phyloP scores from a whole-genome alignment of 2,888 invertebrate species.

The Zootermopsis nevadensis region DNA sequence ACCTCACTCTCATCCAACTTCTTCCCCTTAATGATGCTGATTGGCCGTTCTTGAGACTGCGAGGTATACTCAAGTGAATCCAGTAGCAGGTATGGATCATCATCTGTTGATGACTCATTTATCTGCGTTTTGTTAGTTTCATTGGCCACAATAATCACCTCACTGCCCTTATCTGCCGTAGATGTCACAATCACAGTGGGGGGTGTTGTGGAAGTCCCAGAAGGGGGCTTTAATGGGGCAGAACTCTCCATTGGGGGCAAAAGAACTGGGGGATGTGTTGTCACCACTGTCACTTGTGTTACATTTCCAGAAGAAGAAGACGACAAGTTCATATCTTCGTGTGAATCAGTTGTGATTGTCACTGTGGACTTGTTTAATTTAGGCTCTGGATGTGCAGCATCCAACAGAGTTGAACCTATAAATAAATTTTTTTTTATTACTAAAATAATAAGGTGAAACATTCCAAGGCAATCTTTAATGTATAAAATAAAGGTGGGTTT shows the following conservation, averaged over 20 bases:
- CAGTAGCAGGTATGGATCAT: slow-evolving; percentile 77
- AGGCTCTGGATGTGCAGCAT: slow-evolving; percentile 51
- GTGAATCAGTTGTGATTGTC: slow-evolving; percentile 50
- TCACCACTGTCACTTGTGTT: slow-evolving; percentile 85
- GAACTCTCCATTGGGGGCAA: slow-evolving; percentile 65
- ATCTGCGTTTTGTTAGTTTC: slow-evolving; percentile 78
- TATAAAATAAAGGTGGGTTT: too few relatives aligned
- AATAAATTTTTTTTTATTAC: background rate
- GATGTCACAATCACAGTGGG: slow-evolving; percentile 48
- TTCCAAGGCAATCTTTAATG: too few relatives aligned
- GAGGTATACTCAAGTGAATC: slow-evolving; percentile 76
- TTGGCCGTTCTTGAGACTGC: slow-evolving; percentile 54
- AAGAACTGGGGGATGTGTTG: slow-evolving; percentile 82
- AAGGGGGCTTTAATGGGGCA: slow-evolving; percentile 25
- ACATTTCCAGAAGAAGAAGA: slow-evolving; percentile 67
- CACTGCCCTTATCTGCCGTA: slow-evolving; percentile 62
- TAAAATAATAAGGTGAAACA: too few relatives aligned
- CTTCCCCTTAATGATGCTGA: slow-evolving; percentile 56
- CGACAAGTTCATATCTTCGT: slow-evolving; percentile 45
- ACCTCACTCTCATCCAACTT: slow-evolving; percentile 90
- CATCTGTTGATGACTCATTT: slow-evolving; percentile 77
- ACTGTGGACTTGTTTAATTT: slow-evolving; percentile 51
- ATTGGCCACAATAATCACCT: slow-evolving; percentile 85
- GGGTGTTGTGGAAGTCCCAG: background rate
- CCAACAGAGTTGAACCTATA: slow-evolving; percentile 8